A percentile compares a stretch with the other conserved stretches of the same genome.
Conservation (phyloP, 2,113 vertebrate genomes). For the Felis catus region DNA sequence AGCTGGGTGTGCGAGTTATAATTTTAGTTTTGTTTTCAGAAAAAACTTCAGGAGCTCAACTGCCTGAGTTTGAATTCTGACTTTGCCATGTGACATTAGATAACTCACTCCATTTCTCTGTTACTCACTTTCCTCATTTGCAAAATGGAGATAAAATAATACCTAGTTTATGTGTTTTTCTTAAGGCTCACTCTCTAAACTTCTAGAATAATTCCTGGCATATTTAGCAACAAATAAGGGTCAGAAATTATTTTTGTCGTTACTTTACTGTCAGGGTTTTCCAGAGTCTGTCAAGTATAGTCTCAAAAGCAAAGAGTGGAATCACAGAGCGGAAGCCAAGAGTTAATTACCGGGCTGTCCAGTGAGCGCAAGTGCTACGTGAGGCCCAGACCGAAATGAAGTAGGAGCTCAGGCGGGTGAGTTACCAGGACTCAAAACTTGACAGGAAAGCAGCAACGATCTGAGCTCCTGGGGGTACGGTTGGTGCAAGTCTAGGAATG, state of each 20-base stretch:
- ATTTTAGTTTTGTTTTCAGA: not conserved
- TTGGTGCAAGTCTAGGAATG: not conserved
- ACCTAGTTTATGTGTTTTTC: not conserved
- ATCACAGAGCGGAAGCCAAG: not conserved
- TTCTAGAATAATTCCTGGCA: not conserved
- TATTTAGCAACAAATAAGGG: not conserved
- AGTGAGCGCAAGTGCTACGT: not conserved
- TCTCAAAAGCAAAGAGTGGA: not conserved
- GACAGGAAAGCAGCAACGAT: not conserved
- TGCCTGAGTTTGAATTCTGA: not conserved
- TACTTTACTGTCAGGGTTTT: conserved; percentile 20
- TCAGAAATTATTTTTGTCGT: not conserved
- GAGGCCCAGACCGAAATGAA: not conserved
- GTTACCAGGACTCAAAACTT: not conserved
- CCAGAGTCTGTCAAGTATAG: not conserved
- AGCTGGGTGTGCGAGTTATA: no score
- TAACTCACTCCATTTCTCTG: not conserved
- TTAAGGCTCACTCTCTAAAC: not conserved
- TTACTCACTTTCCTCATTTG: conserved; percentile 13
- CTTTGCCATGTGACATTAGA: not conserved
- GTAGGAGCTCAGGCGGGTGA: not conserved
- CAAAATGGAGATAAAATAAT: not conserved
- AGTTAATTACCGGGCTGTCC: not conserved
- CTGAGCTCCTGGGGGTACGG: not conserved
- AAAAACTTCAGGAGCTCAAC: not conserved